phyloP scores from a whole-genome alignment of 1,140 invertebrate species.

The Carposina sasakii region DNA sequence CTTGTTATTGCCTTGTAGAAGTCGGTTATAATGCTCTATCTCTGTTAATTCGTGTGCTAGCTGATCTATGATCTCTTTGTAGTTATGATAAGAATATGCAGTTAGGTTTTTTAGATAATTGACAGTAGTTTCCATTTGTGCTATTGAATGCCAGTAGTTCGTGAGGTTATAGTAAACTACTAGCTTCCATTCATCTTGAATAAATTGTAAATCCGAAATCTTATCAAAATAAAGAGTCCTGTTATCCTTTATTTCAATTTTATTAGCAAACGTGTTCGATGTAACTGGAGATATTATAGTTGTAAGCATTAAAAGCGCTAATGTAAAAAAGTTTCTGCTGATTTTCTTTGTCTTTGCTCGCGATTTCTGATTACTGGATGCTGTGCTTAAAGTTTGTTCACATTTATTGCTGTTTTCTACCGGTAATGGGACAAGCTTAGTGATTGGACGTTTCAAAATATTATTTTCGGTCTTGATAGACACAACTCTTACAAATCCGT shows the following conservation, averaged over 20 bases:
- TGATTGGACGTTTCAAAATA: slow-evolving; percentile 9
- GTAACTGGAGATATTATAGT: not conserved
- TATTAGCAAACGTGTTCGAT: not conserved
- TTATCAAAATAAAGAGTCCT: no score
- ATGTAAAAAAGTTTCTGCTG: no score
- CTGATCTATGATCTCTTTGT: not conserved
- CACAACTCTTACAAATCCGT: slow-evolving; percentile 37
- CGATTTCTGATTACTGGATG: no score
- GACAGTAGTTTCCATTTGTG: no score
- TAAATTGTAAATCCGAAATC: no score
- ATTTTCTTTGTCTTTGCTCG: no score
- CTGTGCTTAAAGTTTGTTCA: no score
- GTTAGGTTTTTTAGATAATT: not conserved
- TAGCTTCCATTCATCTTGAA: no score
- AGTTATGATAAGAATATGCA: not conserved
- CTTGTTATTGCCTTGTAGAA: not conserved
- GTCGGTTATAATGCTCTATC: slow-evolving; percentile 1
- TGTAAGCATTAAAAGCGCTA: not conserved
- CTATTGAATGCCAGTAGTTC: no score
- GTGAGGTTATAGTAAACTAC: no score
- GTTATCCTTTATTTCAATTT: no score
- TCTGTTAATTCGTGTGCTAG: slow-evolving; percentile 2
- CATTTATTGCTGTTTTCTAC: no score
- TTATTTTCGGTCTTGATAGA: slow-evolving; percentile 28
- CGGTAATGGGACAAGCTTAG: slow-evolving; percentile 13